Conservation (phyloP, 2,797 vertebrate genomes). For the Morelia viridis region DNA sequence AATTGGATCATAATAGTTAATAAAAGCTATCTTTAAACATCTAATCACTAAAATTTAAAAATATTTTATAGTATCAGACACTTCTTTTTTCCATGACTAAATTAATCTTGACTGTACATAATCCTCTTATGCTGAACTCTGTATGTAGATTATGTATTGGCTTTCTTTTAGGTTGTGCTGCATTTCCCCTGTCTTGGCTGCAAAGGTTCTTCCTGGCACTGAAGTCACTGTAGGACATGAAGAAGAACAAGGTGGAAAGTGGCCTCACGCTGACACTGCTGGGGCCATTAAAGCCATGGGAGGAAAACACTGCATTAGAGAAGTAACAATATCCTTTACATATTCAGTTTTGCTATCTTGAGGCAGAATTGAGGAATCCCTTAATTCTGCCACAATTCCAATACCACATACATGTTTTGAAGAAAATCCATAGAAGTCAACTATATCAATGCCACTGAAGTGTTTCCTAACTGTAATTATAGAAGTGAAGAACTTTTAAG, state of each 20-base stretch:
- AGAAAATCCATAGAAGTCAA: background rate
- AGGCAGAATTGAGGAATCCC: background rate
- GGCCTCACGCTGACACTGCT: slow-evolving; percentile 82
- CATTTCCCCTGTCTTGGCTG: slow-evolving; percentile 87
- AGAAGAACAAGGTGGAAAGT: slow-evolving; percentile 82
- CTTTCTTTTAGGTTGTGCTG: slow-evolving; percentile 82
- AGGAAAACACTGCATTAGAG: slow-evolving; percentile 80
- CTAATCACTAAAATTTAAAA: background rate
- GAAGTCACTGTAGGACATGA: slow-evolving; percentile 93
- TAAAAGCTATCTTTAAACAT: background rate
- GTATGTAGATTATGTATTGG: background rate
- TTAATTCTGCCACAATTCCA: background rate
- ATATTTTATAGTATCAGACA: background rate
- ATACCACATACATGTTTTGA: background rate
- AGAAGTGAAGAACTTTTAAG: background rate
- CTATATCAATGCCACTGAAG: background rate
- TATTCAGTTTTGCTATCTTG: background rate
- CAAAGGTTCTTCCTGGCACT: slow-evolving; percentile 83
- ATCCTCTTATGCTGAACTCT: background rate
- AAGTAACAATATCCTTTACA: slow-evolving; percentile 85
- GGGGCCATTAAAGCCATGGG: slow-evolving; percentile 83
- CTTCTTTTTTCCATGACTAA: background rate
- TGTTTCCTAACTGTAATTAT: background rate
- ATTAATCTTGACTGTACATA: background rate
- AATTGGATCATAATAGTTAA: background rate